Evolutionary conservation across 2,113 vertebrate species (phyloP), one percentile per base, ranked within the genome.

Genomic region (Amazona vittata): DNA sequence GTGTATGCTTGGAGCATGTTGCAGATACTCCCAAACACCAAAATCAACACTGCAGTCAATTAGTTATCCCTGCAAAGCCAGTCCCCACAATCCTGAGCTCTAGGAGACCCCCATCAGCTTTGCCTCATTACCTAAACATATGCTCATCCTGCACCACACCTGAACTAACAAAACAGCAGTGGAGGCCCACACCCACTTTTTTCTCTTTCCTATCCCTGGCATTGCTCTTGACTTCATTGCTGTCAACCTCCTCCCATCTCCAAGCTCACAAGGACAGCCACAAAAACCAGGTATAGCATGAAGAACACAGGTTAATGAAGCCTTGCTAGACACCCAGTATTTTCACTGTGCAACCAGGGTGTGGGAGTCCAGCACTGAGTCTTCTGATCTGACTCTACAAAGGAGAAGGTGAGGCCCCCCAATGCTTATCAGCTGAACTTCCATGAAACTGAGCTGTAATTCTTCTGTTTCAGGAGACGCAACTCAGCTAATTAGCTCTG

Each of bases 1-100:
- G 11, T 0, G 1, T 6, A 52, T 3, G 1, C 29, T 46, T 4
- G 0, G 37, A 41, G 22, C 22, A 12, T 1, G 4, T 2, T 75
- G 39, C 29, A 75, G 50, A 12, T 22, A 19, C 41, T 83, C 33
- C 41, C 24, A 31, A 88, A 33, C 33, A 46, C 22, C 29, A 5
- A 5, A 50, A 73, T 7, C 62, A 39, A 24, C 33, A 47, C 39
- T 31, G 57, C n/a, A 59, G 13, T 19, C 86, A 18, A 29, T 46
- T 4, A 67, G 16, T 10, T 50, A 28, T 4, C 68, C 21, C 71
- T 37, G 19, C 2, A 50, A 6, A 93, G 46, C 13, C 35, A 85
- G 47, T 11, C 13, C 35, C 69, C 2, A 4, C 2, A 71, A 21
- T 53, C 46, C 7, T 5, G n/a, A 71, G 24, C 60, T 91, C 79